Conservation (phyloP, 2,797 vertebrate genomes). For the Danio albolineatus region DNA sequence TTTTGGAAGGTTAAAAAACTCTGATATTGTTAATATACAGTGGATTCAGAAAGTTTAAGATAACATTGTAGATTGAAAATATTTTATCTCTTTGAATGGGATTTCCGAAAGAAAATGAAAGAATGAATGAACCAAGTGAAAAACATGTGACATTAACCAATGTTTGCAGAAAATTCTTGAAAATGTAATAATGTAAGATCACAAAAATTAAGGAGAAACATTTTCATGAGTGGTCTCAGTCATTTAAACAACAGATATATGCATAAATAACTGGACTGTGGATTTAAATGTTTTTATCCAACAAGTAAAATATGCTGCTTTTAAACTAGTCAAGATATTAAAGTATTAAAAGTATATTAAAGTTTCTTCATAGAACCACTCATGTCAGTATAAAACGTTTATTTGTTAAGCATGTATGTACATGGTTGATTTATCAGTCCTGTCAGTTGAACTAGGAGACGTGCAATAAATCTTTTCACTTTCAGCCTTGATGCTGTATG, state of each 20-base stretch:
- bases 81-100: no score
- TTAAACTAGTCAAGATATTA: not conserved
- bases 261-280: not conserved
- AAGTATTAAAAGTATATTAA: no score
- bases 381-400: no score
- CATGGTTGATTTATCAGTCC: not conserved
- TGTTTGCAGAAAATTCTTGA: not conserved
- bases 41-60: not conserved
- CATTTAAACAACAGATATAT: not conserved
- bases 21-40: not conserved
- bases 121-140: no score
- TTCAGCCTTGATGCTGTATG: not conserved
- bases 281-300: not conserved
- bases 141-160: not conserved
- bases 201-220: not conserved
- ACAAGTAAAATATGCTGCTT: not conserved
- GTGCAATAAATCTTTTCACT: not conserved
- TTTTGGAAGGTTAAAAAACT: not conserved
- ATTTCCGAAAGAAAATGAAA: no score
- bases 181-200: not conserved
- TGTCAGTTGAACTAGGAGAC: conserved; percentile 3
- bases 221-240: not conserved
- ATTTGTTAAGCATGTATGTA: not conserved
- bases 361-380: no score
- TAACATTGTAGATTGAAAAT: no score